Conservation (phyloP, 2,113 vertebrate species). For the Percopsis transmontana region DNA sequence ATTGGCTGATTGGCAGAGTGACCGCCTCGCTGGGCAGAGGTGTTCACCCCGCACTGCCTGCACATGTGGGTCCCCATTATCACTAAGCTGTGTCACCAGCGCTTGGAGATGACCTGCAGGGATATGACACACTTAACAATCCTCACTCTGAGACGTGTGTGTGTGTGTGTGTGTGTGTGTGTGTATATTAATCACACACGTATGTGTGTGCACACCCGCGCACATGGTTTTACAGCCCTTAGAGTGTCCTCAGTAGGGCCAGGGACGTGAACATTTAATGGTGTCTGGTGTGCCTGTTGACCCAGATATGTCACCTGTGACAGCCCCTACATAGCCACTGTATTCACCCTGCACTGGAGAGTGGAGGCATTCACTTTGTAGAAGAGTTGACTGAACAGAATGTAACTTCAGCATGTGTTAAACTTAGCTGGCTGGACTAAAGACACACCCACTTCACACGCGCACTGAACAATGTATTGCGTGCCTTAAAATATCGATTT, state of each 20-base stretch:
- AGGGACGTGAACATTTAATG: constrained; percentile 46
- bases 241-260: constrained; percentile 25
- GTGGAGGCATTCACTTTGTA: constrained; percentile 29
- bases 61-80: constrained; percentile 31
- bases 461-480: not conserved
- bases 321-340: constrained; percentile 14
- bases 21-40: too few species aligned
- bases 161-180: too few species aligned
- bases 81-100: constrained; percentile 26
- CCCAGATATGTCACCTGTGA: constrained; percentile 29
- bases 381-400: constrained; percentile 14
- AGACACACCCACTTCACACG: constrained; percentile 6
- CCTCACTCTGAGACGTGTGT: constrained; percentile 17
- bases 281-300: constrained; percentile 43
- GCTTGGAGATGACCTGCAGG: constrained; percentile 12
- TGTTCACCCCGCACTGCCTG: not conserved
- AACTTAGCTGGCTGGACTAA: constrained; percentile 5
- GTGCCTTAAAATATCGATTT: too few species aligned
- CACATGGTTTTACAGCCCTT: too few species aligned
- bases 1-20: constrained; percentile 18
- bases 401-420: not conserved
- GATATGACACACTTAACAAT: constrained; percentile 44
- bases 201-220: too few species aligned
- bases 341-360: not conserved
- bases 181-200: too few species aligned